Evolutionary conservation across 1,140 invertebrate genomes (phyloP), one percentile per base, ranked within the genome.

Genomic region (Leucophenga varia): DNA sequence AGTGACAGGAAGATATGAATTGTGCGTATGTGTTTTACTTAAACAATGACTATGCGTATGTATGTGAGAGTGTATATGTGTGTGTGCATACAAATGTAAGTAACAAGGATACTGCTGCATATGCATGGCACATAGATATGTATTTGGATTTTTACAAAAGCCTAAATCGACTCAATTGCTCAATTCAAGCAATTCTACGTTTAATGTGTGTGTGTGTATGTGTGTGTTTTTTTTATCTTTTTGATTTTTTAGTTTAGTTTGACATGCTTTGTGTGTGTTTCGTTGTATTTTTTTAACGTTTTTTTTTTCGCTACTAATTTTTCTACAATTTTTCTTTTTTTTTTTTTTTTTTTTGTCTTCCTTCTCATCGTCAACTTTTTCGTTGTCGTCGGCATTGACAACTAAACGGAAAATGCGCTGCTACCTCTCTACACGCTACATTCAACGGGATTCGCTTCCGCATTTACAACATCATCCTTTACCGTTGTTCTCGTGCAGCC

Each of bases 401-500:
- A 39, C 13, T 28, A 18, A 34, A 21, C 43, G 5, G 22, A 25
- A 25, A n/a, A n/a, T n/a, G n/a, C n/a, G n/a, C n/a, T n/a, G n/a
- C n/a, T 30, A 30, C 7, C 28, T 30, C 7, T 30, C n/a, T 7
- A 30, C 7, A 30, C 7, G n/a, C 7, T 8, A 30, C 7, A 30
- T 30, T 44, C 52, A 38, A 34, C 47, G 40, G 14, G 6, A 19
- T 17, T 41, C 37, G 40, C 22, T 31, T 45, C 55, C 46, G 40
- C 44, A 16, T 52, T 64, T 74, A 37, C 53, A 59, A 59, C 52
- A n/a, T n/a, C n/a, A n/a, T n/a, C n/a, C n/a, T n/a, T n/a, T n/a
- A n/a, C 39, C 13, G 9, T n/a, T 13, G 25, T 9, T 30, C 35
- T 18, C 20, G 18, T 30, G n/a, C 38, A 85, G 83, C 79, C 82